Evolutionary conservation across 2,888 invertebrate species (phyloP).

Genomic region (Melieria omissa): DNA sequence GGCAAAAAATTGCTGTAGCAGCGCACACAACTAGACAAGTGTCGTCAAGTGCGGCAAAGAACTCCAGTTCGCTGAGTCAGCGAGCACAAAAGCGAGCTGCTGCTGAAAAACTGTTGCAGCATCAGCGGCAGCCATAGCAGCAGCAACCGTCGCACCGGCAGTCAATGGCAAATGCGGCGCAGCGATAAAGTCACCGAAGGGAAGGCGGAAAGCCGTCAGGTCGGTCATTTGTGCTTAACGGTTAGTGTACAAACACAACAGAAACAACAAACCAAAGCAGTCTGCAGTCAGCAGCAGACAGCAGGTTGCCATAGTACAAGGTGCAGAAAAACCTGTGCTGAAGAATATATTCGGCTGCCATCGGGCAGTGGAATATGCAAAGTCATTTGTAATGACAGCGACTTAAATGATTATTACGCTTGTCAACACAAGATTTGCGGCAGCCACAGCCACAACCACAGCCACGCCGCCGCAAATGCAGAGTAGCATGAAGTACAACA

Average conservation of each 20-base stretch:
- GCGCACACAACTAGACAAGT: neutral
- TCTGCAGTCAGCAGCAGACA: neutral
- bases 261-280: neutral
- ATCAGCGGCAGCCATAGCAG: neutral
- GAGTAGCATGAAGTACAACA: neutral
- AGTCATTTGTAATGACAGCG: conserved; percentile 11
- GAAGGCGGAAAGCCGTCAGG: neutral
- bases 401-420: conserved; percentile 19
- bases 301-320: neutral
- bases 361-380: neutral
- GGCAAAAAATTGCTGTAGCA: neutral
- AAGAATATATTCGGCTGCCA: neutral
- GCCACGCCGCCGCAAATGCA: conserved; percentile 45
- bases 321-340: neutral
- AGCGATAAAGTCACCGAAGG: neutral
- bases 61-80: too few relatives aligned
- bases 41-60: too few relatives aligned
- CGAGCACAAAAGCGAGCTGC: too few relatives aligned
- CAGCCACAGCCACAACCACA: conserved; percentile 48
- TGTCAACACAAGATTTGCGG: conserved; percentile 10
- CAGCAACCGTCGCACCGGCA: neutral
- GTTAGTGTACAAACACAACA: neutral
- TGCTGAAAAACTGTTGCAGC: neutral
- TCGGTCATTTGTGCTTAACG: neutral
- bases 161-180: too few relatives aligned